phyloP scores from a whole-genome alignment of 2,888 invertebrate species.

The Dilophus febrilis region DNA sequence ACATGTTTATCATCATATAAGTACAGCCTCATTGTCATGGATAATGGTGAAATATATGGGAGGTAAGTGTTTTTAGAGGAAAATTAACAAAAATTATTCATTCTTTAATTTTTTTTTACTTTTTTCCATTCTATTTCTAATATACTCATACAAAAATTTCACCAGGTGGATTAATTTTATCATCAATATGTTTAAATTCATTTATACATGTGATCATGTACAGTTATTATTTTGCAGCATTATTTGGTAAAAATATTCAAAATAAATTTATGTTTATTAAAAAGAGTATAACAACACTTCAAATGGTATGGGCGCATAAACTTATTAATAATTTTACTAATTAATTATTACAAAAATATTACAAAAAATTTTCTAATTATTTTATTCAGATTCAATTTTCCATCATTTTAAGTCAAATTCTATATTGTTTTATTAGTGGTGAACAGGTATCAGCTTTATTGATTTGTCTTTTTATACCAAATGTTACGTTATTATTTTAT shows the following conservation, averaged over 20 bases:
- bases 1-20: conserved; percentile 5
- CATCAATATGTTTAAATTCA: neutral
- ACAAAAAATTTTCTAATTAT: too few species aligned
- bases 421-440: neutral
- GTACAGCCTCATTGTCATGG: conserved; percentile 3
- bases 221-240: conserved; percentile 3
- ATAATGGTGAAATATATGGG: conserved; percentile 2
- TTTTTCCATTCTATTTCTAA: too few species aligned
- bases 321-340: too few species aligned
- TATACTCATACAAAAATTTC: too few species aligned
- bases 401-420: conserved; percentile 1
- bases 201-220: conserved; percentile 4
- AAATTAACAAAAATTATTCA: neutral
- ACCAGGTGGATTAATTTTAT: conserved; percentile 1
- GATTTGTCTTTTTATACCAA: conserved; percentile 3
- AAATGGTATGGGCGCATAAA: too few species aligned
- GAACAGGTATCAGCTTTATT: conserved; percentile 1
- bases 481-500: conserved; percentile 4
- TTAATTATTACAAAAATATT: too few species aligned
- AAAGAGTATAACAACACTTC: conserved; percentile 3
- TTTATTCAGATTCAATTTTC: conserved; percentile 4
- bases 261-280: conserved; percentile 1
- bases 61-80: neutral
- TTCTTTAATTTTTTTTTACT: too few species aligned
- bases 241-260: conserved; percentile 3